These are phyloP conservation scores for Neolamprologus brichardi DNA, from an alignment of 2,113 vertebrate genomes.

Conservation along the genomic window DNA sequence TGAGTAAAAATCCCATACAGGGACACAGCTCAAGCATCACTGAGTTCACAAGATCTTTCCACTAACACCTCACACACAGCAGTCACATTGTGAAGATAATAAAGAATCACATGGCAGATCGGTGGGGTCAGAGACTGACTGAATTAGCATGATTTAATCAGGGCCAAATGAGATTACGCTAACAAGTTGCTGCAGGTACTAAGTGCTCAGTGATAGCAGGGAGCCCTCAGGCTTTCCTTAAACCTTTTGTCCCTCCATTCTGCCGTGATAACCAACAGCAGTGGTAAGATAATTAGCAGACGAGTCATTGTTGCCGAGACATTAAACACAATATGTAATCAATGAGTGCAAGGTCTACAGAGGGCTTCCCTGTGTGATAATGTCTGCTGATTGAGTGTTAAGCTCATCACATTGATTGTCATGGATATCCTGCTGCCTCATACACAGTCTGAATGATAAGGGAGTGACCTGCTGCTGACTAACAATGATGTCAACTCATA, in stretches of 20 bases:
- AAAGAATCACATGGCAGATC: conserved; percentile 34
- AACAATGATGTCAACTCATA: neutral
- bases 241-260: conserved; percentile 42
- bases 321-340: conserved; percentile 63
- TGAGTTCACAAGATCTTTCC: neutral
- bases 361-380: conserved; percentile 31
- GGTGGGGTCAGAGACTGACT: conserved; percentile 38
- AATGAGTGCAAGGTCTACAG: conserved; percentile 51
- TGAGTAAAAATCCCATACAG: neutral
- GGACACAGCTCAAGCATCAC: neutral
- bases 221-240: conserved; percentile 29
- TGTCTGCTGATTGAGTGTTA: conserved; percentile 22
- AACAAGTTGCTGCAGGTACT: conserved; percentile 58
- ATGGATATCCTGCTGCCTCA: neutral
- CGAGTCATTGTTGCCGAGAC: conserved; percentile 38
- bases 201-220: conserved; percentile 37
- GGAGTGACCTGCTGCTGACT: conserved; percentile 4
- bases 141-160: conserved; percentile 68
- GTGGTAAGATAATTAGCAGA: conserved; percentile 53
- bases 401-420: conserved; percentile 22
- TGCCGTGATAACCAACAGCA: conserved; percentile 4
- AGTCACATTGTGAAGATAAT: conserved; percentile 33
- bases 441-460: neutral
- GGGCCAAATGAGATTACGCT: conserved; percentile 58
- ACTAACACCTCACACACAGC: conserved; percentile 37